Percentiles rank a stretch among this genome's conserved stretches.
These are phyloP conservation scores for Dipodomys ordii DNA, from an alignment of 2,113 vertebrate species.

Conservation along the genomic window DNA sequence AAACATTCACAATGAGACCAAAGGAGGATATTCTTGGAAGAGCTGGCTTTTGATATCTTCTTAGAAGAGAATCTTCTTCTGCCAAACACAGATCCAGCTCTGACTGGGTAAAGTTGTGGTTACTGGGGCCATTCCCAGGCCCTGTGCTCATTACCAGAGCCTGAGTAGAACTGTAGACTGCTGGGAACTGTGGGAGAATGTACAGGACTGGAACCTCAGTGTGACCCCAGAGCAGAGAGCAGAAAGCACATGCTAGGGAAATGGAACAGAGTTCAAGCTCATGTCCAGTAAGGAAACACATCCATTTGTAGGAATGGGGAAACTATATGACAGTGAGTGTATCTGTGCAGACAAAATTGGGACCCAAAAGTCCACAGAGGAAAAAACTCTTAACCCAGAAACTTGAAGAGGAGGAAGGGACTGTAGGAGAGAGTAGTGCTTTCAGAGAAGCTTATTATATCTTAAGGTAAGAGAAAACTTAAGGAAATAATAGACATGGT, in stretches of 20 bases:
- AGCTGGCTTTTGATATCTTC: not conserved
- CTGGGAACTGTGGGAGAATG: not conserved
- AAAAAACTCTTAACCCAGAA: not conserved
- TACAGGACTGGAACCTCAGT: no score
- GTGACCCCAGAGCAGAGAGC: not conserved
- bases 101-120: not conserved
- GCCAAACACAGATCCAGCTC: not conserved
- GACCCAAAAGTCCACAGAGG: not conserved
- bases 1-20: no score
- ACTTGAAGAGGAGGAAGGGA: not conserved
- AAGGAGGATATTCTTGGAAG: no score
- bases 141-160: not conserved
- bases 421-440: not conserved
- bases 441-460: not conserved
- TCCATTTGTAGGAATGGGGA: not conserved
- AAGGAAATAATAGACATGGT: not conserved
- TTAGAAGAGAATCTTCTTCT: not conserved
- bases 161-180: not conserved
- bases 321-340: not conserved
- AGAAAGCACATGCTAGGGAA: not conserved
- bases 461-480: not conserved
- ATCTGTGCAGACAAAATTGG: not conserved
- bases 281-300: not conserved
- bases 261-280: not conserved
- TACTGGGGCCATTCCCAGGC: not conserved